Evolutionary conservation across 2,888 invertebrate genomes (phyloP), one percentile per base, ranked within the genome.

Genomic region (Villa cingulata): DNA sequence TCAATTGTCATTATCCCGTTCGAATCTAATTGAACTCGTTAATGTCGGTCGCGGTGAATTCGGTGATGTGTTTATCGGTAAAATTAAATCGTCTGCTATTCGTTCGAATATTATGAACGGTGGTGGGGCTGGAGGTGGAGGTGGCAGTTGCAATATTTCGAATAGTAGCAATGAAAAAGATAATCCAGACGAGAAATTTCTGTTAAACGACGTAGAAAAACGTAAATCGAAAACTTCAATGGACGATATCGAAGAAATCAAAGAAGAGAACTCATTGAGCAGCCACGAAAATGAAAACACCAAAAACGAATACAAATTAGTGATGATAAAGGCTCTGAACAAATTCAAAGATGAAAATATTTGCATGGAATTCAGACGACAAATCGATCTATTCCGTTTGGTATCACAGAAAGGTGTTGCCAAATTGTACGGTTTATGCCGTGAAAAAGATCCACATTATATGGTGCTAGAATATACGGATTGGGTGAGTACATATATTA

Each of bases 391-490:
- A 71, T 83, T 91, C 63, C 75, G 80, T 43, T 83, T 85, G 50
- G 72, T 89, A n/a, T 80, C 82, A 7, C 90, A 92, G 65, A 81
- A 84, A 53, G 83, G 87, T 60, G 76, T 95, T 1, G 82, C 80
- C 0, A 80, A 81, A 37, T 68, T 94, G 40, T 72, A 86, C 45
- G 94, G 90, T 0, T 70, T 92, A 10, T 91, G 90, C 62, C 77
- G 82, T 41, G 87, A 87, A 45, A 75, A 76, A 4, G 89, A 91
- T 56, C 94, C 92, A 0, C 87, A 90, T 62, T 88, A 83, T 59
- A 80, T 94, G 78, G 77, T 95, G 19, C 68, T 90, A 15, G 91
- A 95, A 61, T 86, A 90, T 62, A 90, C 90, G 4, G 94, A 95
- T 63, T 94, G 92, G 94, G 87, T 88, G 65, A 70, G 73, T 58